A percentile compares a stretch with the other conserved stretches of the same genome.
phyloP scores from a whole-genome alignment of 2,888 invertebrate species.

The Danaus chrysippus region DNA sequence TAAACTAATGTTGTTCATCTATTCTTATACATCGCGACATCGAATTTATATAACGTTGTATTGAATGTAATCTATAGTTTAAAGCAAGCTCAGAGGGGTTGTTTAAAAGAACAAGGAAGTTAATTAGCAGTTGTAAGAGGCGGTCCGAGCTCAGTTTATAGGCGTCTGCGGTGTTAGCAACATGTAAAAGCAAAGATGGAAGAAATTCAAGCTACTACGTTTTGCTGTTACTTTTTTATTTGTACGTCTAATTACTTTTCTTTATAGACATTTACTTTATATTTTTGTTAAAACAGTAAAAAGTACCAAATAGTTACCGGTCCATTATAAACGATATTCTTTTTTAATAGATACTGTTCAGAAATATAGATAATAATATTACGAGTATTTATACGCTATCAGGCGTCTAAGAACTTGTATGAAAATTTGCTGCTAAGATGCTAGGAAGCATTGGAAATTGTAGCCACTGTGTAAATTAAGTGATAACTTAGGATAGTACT shows the following conservation, averaged over 20 bases:
- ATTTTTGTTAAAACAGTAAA: background rate
- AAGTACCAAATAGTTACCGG: background rate
- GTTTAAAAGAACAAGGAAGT: constrained; percentile 42
- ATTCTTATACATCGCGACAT: background rate
- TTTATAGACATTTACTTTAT: constrained; percentile 1
- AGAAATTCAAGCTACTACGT: constrained; percentile 6
- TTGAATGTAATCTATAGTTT: constrained; percentile 21
- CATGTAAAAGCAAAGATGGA: constrained; percentile 30
- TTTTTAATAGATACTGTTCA: background rate
- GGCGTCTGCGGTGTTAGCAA: constrained; percentile 35
- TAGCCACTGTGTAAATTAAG: constrained; percentile 20
- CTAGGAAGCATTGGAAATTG: constrained; percentile 3
- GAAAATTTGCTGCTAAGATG: no score
- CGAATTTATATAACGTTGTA: background rate
- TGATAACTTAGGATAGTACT: constrained; percentile 24
- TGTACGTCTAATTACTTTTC: constrained; percentile 6
- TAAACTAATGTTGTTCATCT: background rate
- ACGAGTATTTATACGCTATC: no score
- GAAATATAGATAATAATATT: no score
- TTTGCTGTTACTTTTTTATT: constrained; percentile 4
- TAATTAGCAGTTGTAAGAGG: constrained; percentile 48
- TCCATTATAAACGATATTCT: background rate
- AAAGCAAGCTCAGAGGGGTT: constrained; percentile 23
- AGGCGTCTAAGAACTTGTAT: no score
- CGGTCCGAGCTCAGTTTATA: constrained; percentile 38